Conservation (phyloP, 2,113 vertebrate genomes). For the Rafetus swinhoei region DNA sequence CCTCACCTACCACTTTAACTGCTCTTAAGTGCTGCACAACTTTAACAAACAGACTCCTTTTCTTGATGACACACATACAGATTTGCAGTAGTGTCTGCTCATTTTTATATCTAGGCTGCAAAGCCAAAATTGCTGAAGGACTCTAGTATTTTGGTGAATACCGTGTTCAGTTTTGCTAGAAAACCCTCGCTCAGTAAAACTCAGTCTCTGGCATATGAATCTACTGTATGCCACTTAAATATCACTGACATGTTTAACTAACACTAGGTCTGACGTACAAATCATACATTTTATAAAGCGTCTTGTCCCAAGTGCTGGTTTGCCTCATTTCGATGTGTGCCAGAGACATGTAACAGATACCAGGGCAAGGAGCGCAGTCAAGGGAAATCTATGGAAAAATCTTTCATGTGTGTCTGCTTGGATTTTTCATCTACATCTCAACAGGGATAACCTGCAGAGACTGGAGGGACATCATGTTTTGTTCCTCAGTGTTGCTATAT, state of each 20-base stretch:
- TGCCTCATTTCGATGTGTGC: conserved; percentile 3
- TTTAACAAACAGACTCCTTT: neutral
- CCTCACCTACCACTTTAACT: neutral
- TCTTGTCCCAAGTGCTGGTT: conserved; percentile 52
- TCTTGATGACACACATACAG: neutral
- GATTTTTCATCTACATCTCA: conserved; percentile 8
- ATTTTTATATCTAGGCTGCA: neutral
- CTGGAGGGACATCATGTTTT: neutral
- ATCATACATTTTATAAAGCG: conserved; percentile 31
- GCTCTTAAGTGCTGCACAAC: neutral
- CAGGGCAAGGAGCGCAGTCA: conserved; percentile 9
- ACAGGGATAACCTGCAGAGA: neutral
- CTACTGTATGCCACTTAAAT: conserved; percentile 31
- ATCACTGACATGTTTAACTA: conserved; percentile 60
- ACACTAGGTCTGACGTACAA: conserved; percentile 57
- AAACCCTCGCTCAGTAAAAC: conserved; percentile 35
- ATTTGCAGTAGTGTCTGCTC: neutral
- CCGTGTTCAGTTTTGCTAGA: conserved; percentile 29
- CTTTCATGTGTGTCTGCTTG: neutral
- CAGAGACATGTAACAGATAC: conserved; percentile 39
- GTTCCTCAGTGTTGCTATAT: neutral
- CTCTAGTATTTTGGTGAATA: conserved; percentile 5
- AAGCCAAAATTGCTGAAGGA: neutral
- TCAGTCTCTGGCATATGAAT: conserved; percentile 19
- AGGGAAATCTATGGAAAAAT: neutral